A percentile compares a stretch with the other conserved stretches of the same genome.
Evolutionary conservation across 2,888 invertebrate species (phyloP).

Genomic region (Microctonus hyperodae): DNA sequence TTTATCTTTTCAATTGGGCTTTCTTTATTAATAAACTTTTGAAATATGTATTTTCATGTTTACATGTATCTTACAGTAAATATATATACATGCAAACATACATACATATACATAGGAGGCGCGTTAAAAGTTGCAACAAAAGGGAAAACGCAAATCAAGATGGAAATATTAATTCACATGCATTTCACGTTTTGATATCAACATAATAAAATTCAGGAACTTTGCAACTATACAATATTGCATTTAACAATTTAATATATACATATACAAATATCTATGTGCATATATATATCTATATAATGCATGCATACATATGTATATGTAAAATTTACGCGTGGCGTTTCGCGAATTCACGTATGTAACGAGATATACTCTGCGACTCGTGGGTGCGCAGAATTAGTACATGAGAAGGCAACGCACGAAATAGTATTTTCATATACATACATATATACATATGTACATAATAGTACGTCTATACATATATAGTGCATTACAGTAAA

Average conservation of each 20-base stretch:
- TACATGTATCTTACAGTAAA: too few species aligned
- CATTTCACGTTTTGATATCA: constrained; percentile 3
- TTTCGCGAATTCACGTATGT: background rate
- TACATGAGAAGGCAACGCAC: constrained; percentile 3
- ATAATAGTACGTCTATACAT: too few species aligned
- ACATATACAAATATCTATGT: background rate
- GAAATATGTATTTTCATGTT: constrained; percentile 3
- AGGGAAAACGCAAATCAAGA: constrained; percentile 6
- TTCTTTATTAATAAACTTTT: constrained; percentile 20
- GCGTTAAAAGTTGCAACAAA: background rate
- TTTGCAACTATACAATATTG: constrained; percentile 11
- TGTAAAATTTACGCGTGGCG: constrained; percentile 4
- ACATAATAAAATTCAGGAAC: constrained; percentile 9
- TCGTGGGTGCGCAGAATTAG: background rate
- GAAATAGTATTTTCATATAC: background rate
- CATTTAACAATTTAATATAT: background rate
- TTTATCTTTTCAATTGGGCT: constrained; percentile 10
- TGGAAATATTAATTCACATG: constrained; percentile 12
- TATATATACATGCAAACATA: background rate
- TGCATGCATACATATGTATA: background rate
- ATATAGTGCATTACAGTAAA: background rate
- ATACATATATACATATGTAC: background rate
- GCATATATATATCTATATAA: background rate
- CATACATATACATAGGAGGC: background rate
- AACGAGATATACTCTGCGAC: background rate